Evolutionary conservation across 2,797 vertebrate genomes (phyloP), one percentile per base, ranked within the genome.

Genomic region (Liparis tanakae): DNA sequence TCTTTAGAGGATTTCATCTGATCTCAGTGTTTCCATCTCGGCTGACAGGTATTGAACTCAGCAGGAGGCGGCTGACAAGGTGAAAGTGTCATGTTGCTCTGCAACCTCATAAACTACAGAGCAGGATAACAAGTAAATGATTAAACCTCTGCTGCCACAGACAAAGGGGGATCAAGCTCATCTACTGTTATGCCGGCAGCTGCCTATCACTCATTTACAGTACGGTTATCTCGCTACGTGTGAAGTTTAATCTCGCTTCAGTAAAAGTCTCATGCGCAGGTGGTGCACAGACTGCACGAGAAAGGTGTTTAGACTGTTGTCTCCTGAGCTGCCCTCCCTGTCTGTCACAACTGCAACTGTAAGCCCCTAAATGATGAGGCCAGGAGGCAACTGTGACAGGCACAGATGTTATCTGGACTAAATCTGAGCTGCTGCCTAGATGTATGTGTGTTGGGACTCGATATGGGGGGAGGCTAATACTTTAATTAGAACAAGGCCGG

Each of bases 361-460:
- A 89, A 91, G 82, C 82, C 61, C 60, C 36, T 41, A 36, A 70
- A 60, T 83, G 83, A 87, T 75, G 72, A 5, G 37, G 54, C 48
- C 85, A 85, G 76, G 77, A 84, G 72, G 89, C 76, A 61, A 75
- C 71, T 72, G 72, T 84, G 87, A 91, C 88, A 87, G 76, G 72
- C 83, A 80, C 86, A 91, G 76, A 85, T 91, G 90, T 86, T 79
- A 78, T 66, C 63, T 73, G 69, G 75, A 62, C 85, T 90, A 82
- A 87, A 61, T 69, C 85, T 76, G 56, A 78, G 53, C 71, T 54
- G 68, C 61, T 72, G 77, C 41, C 51, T 80, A 46, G 50, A 34
- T 68, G 72, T 69, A 67, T 61, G 36, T 43, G 69, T 48, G 58
- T 36, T 56, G 36, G 63, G 60, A 33, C 13, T 70, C 57, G 30